These are phyloP conservation scores for Musca domestica DNA, from an alignment of 1,140 invertebrate species.

Conservation along the genomic window DNA sequence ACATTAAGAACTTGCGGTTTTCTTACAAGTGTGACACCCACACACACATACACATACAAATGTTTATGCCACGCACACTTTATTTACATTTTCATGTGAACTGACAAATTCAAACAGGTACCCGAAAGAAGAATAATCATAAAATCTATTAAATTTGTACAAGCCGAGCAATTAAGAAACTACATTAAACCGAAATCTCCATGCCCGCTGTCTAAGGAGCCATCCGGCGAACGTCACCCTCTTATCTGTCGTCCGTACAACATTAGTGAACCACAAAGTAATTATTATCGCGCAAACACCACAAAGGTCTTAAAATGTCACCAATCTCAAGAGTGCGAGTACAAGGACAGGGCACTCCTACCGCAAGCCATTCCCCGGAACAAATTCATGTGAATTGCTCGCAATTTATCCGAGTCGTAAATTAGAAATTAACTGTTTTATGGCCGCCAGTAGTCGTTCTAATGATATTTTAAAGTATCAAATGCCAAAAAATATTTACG, in stretches of 20 bases:
- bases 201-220: neutral
- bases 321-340: neutral
- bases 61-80: neutral
- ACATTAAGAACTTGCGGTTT: conserved; percentile 7
- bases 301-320: conserved; percentile 15
- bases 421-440: too few relatives aligned
- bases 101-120: conserved; percentile 11
- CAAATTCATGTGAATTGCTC: too few relatives aligned
- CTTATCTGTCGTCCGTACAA: neutral
- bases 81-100: neutral
- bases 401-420: too few relatives aligned
- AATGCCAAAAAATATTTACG: too few relatives aligned
- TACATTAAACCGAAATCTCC: too few relatives aligned
- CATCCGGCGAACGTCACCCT: neutral
- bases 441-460: too few relatives aligned
- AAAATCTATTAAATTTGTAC: conserved; percentile 20
- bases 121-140: conserved; percentile 13
- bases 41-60: neutral
- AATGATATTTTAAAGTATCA: too few relatives aligned
- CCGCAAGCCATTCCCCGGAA: too few relatives aligned
- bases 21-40: conserved; percentile 1
- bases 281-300: conserved; percentile 13
- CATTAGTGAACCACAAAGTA: conserved; percentile 13
- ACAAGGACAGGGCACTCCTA: too few relatives aligned
- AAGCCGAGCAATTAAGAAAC: conserved; percentile 7